phyloP scores from a whole-genome alignment of 2,797 vertebrate genomes.

The Gymnothorax reevesii region DNA sequence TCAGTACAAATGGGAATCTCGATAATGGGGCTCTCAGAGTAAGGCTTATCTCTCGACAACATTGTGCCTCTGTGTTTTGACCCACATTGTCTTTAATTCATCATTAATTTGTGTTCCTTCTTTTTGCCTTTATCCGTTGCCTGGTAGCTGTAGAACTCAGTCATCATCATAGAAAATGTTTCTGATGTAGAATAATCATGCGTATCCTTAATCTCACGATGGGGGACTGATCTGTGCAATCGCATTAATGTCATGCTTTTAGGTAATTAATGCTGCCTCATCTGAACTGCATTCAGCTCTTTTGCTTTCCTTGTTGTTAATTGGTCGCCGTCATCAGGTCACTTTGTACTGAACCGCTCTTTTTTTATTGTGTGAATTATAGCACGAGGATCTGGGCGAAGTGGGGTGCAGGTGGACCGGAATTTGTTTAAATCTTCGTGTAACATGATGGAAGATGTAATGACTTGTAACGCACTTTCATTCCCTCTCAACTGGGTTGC shows the following conservation, averaged over 20 bases:
- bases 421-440: neutral
- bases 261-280: neutral
- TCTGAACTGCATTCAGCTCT: neutral
- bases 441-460: neutral
- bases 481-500: neutral
- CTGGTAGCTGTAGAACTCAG: neutral
- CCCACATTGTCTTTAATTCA: neutral
- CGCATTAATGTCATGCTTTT: neutral
- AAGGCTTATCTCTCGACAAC: neutral
- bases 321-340: neutral
- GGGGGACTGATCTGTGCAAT: neutral
- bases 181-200: neutral
- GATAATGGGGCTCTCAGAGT: neutral
- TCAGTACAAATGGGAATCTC: neutral
- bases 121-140: neutral
- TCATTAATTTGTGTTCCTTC: neutral
- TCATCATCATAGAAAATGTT: neutral
- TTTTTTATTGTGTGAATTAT: neutral
- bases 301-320: neutral
- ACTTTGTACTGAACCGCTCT: neutral
- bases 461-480: neutral
- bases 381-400: neutral
- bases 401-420: neutral
- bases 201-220: neutral
- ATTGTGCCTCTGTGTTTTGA: neutral